Evolutionary conservation across 2,888 invertebrate species (phyloP).

Genomic region (Anagyrus pseudococci): DNA sequence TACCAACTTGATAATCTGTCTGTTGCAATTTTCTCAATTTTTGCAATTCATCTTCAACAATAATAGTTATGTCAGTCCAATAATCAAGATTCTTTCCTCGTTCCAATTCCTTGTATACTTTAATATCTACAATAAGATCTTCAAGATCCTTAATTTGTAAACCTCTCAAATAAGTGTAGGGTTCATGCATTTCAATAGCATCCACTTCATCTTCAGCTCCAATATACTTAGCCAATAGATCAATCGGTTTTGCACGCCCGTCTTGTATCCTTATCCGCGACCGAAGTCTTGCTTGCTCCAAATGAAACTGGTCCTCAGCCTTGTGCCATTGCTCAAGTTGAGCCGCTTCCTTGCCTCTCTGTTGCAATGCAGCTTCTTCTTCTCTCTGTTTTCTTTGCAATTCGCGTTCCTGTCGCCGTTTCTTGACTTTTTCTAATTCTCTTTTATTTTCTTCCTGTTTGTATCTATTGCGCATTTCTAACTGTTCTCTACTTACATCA

Average conservation of each 20-base stretch:
- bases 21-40: slow-evolving; percentile 81
- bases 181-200: slow-evolving; percentile 97
- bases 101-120: slow-evolving; percentile 92
- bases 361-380: slow-evolving; percentile 82
- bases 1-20: slow-evolving; percentile 67
- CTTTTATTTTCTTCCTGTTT: slow-evolving; percentile 91
- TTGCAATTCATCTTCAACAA: slow-evolving; percentile 90
- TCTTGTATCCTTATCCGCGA: slow-evolving; percentile 96
- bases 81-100: slow-evolving; percentile 86
- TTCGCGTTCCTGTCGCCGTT: slow-evolving; percentile 87
- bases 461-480: slow-evolving; percentile 81
- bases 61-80: slow-evolving; percentile 96
- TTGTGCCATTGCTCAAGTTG: slow-evolving; percentile 93
- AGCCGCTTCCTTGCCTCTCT: slow-evolving; percentile 88
- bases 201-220: slow-evolving; percentile 88
- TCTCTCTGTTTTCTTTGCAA: slow-evolving; percentile 82
- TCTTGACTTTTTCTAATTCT: slow-evolving; percentile 93
- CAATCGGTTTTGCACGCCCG: slow-evolving; percentile 97
- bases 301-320: slow-evolving; percentile 97
- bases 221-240: slow-evolving; percentile 95
- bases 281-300: slow-evolving; percentile 92
- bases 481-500: slow-evolving; percentile 77
- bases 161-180: slow-evolving; percentile 93
- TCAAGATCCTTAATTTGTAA: slow-evolving; percentile 89
- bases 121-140: slow-evolving; percentile 95